These are phyloP conservation scores for Dorcus hopei DNA, from an alignment of 2,888 invertebrate genomes.

Conservation along the genomic window DNA sequence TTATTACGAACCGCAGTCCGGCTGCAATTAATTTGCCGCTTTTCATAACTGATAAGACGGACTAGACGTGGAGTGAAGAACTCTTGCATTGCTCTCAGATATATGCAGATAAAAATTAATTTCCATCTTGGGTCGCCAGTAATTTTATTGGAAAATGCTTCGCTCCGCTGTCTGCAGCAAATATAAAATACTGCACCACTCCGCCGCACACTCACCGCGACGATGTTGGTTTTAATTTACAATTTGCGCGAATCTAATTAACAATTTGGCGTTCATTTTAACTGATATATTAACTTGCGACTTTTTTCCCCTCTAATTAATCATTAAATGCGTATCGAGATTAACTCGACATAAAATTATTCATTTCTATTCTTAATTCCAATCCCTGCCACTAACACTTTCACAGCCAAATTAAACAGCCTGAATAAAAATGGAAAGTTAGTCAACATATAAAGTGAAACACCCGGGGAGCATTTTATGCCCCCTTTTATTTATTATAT, in stretches of 20 bases:
- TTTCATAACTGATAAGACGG: conserved; percentile 16
- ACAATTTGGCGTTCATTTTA: conserved; percentile 29
- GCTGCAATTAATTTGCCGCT: conserved; percentile 14
- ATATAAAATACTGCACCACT: conserved; percentile 37
- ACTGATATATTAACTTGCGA: conserved; percentile 20
- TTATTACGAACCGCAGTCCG: too few relatives aligned
- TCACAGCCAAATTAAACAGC: too few relatives aligned
- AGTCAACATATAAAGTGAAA: too few relatives aligned
- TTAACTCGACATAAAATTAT: too few relatives aligned
- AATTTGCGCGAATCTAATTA: conserved; percentile 30
- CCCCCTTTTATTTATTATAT: too few relatives aligned
- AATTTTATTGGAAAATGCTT: conserved; percentile 40
- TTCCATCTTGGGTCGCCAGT: conserved; percentile 40
- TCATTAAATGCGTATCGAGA: too few relatives aligned
- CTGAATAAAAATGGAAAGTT: too few relatives aligned
- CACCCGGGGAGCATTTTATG: too few relatives aligned
- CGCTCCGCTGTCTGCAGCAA: conserved; percentile 36
- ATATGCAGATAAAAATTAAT: conserved; percentile 43
- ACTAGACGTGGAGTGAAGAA: conserved; percentile 22
- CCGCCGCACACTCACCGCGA: conserved; percentile 21
- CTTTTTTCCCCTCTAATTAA: neutral
- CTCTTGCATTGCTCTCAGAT: conserved; percentile 31
- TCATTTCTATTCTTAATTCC: too few relatives aligned
- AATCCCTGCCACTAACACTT: too few relatives aligned
- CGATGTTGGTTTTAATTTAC: conserved; percentile 30